Evolutionary conservation across 2,797 vertebrate species (phyloP), one percentile per base, ranked within the genome.

Genomic region (Propithecus deckenii): DNA sequence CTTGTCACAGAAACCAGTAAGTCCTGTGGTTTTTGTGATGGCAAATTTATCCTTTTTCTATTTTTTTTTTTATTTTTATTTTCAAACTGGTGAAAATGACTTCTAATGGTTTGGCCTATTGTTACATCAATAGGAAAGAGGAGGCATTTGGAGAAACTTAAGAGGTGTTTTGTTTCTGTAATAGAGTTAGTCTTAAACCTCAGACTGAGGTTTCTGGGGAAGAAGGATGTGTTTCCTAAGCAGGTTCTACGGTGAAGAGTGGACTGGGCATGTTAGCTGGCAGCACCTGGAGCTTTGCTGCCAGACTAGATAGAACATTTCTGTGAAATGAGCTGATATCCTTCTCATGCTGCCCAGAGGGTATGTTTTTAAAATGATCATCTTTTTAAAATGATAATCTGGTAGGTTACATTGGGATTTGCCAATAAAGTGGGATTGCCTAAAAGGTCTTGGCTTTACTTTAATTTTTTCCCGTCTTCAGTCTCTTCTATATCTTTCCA

Each of bases 51-150:
- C 74, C 8, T 59, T 87, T 92, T 65, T 69, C 14, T 48, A 7
- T 86, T 67, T 48, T 52, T 41, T 74, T 94, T 28, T 32, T 35
- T 86, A 48, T 59, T 41, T 79, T 95, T 28, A 35, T 35, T 94
- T 84, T 89, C 50, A n/a, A 32, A 76, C 8, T 61, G 41, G 32
- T 86, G 46, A 63, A 91, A 74, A 83, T 55, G 43, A 67, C 30
- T 48, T 88, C 7, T 14, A 65, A 13, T 46, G 9, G 28, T 46
- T 81, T 94, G 32, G 32, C 8, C 43, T 69, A 35, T 74, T 55
- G 15, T 86, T 50, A 7, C 32, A 50, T 69, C 43, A 59, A 2
- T 61, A 84, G 48, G 32, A 87, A 52, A 15, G 30, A 67, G 11
- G 43, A 80, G 22, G n/a, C 12, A 28, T 78, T 43, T 78, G 28